phyloP scores from a whole-genome alignment of 2,888 invertebrate genomes.

The Philereme transversata region DNA sequence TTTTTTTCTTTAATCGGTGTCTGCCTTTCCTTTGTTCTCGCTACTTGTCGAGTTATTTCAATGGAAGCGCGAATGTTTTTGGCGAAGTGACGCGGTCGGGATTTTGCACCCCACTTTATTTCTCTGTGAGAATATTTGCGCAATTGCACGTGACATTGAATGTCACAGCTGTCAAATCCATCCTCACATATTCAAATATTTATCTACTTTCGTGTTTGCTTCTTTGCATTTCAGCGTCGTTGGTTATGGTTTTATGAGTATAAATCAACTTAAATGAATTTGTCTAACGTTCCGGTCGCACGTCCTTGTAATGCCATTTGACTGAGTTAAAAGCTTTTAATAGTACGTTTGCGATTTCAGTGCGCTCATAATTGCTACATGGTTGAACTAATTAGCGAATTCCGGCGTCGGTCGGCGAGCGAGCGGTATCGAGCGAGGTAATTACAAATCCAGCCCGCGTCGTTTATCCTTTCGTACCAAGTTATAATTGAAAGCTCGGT shows the following conservation, averaged over 20 bases:
- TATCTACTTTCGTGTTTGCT: slow-evolving; percentile 23
- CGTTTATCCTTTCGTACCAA: slow-evolving; percentile 66
- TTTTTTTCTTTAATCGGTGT: slow-evolving; percentile 60
- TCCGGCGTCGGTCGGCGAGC: slow-evolving; percentile 43
- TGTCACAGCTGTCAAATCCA: slow-evolving; percentile 33
- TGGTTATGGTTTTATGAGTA: slow-evolving; percentile 28
- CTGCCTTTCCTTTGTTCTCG: slow-evolving; percentile 52
- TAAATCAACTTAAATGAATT: slow-evolving; percentile 9
- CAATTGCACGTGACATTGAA: slow-evolving; percentile 27
- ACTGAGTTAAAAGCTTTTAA: slow-evolving; percentile 55
- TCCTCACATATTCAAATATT: slow-evolving; percentile 22
- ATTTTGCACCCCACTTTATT: slow-evolving; percentile 15
- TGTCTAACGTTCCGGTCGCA: neutral
- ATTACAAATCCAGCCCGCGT: slow-evolving; percentile 69
- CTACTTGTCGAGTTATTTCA: slow-evolving; percentile 26
- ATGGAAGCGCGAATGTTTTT: slow-evolving; percentile 23
- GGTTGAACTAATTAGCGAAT: slow-evolving; percentile 63
- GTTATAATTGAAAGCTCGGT: slow-evolving; percentile 80
- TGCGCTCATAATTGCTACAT: slow-evolving; percentile 65
- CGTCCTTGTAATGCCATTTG: slow-evolving; percentile 23
- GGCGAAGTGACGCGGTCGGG: slow-evolving; percentile 16
- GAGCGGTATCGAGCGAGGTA: slow-evolving; percentile 59
- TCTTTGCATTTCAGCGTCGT: slow-evolving; percentile 21
- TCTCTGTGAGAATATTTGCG: slow-evolving; percentile 20
- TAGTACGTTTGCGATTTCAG: slow-evolving; percentile 54